Evolutionary conservation across 2,797 vertebrate species (phyloP).

Genomic region (Cossypha caffra): DNA sequence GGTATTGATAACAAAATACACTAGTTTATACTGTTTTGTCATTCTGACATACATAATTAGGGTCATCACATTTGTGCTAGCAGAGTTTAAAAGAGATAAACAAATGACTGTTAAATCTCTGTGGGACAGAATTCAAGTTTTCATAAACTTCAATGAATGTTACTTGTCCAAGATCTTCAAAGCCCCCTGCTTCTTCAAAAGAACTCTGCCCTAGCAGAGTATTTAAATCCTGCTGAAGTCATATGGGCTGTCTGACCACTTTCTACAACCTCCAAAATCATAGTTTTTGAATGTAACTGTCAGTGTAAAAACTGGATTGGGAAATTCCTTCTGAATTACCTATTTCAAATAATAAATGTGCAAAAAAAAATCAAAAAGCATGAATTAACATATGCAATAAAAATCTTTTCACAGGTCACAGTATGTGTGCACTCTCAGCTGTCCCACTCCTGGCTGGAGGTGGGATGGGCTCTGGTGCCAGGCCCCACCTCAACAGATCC

Average conservation of each 20-base stretch:
- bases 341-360: neutral
- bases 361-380: neutral
- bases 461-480: neutral
- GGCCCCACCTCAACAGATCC: accelerated
- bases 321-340: neutral
- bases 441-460: neutral
- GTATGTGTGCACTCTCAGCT: neutral
- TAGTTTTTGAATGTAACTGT: neutral
- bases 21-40: neutral
- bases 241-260: neutral
- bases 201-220: neutral
- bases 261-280: neutral
- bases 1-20: neutral
- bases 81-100: neutral
- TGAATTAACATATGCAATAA: neutral
- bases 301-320: neutral
- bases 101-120: neutral
- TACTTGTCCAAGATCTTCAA: neutral
- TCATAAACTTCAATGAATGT: neutral
- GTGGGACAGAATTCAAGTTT: neutral
- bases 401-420: neutral
- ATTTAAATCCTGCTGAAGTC: neutral
- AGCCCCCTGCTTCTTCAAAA: neutral
- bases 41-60: neutral
- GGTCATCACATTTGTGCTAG: neutral